phyloP scores from a whole-genome alignment of 2,113 vertebrate genomes.

The Centropus bengalensis region DNA sequence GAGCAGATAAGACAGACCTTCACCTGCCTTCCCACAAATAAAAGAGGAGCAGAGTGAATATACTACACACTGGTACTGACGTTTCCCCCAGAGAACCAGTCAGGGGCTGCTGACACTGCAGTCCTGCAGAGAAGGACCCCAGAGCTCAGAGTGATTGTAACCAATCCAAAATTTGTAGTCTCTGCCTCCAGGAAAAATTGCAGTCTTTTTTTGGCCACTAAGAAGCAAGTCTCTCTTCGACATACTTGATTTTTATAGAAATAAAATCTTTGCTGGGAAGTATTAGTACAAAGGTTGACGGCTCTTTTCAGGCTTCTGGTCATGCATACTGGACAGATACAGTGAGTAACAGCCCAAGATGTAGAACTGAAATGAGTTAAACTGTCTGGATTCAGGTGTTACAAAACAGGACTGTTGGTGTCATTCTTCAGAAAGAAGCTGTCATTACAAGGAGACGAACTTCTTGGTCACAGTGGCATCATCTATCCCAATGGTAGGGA shows the following conservation, averaged over 20 bases:
- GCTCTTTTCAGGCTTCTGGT: not conserved
- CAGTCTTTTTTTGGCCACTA: not conserved
- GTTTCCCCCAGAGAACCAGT: not conserved
- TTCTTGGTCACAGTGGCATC: not conserved
- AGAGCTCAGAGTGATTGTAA: not conserved
- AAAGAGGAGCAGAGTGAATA: not conserved
- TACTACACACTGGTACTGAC: accelerated
- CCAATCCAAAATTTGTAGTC: not conserved
- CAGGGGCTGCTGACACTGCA: not conserved
- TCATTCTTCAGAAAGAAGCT: not conserved
- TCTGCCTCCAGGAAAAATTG: not conserved
- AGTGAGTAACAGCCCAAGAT: not conserved
- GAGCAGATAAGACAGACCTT: not conserved
- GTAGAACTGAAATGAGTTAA: not conserved
- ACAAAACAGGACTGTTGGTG: not conserved
- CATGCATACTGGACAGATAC: not conserved
- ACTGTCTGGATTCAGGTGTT: not conserved
- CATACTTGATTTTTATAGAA: too few relatives aligned
- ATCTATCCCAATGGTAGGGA: not conserved
- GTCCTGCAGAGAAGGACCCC: not conserved
- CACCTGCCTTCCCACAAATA: not conserved
- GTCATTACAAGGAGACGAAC: not conserved
- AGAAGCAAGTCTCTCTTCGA: not conserved
- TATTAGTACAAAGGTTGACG: not conserved
- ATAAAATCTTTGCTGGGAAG: not conserved